Evolutionary conservation across 2,888 invertebrate species (phyloP).

Genomic region (Drosophila anomalata): DNA sequence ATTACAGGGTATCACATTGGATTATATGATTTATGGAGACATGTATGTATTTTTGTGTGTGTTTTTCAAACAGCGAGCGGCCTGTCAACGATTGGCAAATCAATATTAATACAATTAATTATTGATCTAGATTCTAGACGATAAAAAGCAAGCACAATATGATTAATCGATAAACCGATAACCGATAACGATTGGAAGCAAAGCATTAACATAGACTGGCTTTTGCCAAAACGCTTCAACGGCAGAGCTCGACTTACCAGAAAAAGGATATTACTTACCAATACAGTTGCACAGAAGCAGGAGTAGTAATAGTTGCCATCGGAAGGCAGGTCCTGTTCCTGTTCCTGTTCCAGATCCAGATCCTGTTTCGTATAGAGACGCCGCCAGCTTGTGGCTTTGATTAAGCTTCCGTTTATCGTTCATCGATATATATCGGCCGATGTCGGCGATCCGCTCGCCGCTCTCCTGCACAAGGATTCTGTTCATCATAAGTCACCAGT

Average conservation of each 20-base stretch:
- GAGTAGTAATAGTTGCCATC: constrained; percentile 78
- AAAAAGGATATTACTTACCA: constrained; percentile 69
- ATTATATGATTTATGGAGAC: background rate
- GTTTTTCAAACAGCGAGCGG: constrained; percentile 13
- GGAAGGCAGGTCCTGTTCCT: constrained; percentile 33
- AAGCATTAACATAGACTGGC: constrained; percentile 26
- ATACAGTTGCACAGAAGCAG: constrained; percentile 82
- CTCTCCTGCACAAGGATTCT: constrained; percentile 45
- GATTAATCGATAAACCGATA: background rate
- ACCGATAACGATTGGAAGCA: constrained; percentile 2
- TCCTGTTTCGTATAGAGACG: constrained; percentile 16
- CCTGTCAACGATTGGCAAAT: constrained; percentile 49
- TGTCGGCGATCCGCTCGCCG: constrained; percentile 60
- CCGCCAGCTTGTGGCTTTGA: constrained; percentile 51
- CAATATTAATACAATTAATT: constrained; percentile 34
- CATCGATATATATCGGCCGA: constrained; percentile 22
- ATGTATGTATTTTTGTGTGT: background rate
- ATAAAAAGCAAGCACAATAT: constrained; percentile 4
- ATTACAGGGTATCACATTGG: background rate
- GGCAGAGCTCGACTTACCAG: constrained; percentile 14
- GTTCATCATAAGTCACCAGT: constrained; percentile 54
- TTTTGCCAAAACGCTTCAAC: constrained; percentile 42
- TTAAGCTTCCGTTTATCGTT: background rate
- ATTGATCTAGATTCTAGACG: constrained; percentile 8
- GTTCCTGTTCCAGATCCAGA: constrained; percentile 9